Percentiles rank a stretch among this genome's conserved stretches.
Conservation (phyloP, 2,797 vertebrate species). For the Taenioides sp. region DNA sequence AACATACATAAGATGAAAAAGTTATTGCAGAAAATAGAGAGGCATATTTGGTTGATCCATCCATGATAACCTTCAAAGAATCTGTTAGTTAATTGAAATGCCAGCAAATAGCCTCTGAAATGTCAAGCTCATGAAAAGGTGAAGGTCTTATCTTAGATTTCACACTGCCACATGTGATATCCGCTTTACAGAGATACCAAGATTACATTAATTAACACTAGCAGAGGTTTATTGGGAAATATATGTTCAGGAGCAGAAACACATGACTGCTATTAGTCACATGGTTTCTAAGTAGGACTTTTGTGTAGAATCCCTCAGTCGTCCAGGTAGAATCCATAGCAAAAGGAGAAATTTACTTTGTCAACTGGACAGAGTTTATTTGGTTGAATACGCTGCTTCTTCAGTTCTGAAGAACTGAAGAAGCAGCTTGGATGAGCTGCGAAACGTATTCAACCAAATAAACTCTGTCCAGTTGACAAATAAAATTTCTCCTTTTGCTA, state of each 20-base stretch:
- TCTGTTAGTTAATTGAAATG: constrained; percentile 40
- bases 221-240: background rate
- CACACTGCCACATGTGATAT: constrained; percentile 9
- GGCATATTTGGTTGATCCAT: constrained; percentile 18
- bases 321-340: too few relatives aligned
- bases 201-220: background rate
- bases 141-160: constrained; percentile 9
- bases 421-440: too few relatives aligned
- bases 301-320: too few relatives aligned
- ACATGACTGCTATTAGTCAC: constrained; percentile 3
- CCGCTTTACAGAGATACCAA: background rate
- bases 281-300: too few relatives aligned
- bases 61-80: constrained; percentile 22
- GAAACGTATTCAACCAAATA: too few relatives aligned
- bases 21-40: constrained; percentile 17
- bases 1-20: constrained; percentile 14
- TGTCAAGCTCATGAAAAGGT: constrained; percentile 37
- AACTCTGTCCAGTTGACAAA: too few relatives aligned
- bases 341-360: too few relatives aligned
- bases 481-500: too few relatives aligned
- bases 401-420: too few relatives aligned
- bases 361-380: too few relatives aligned
- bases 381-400: too few relatives aligned
- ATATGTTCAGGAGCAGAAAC: background rate
- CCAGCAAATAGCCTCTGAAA: constrained; percentile 39